These are phyloP conservation scores for Alectoris magna DNA, from an alignment of 2,797 vertebrate species.

Conservation along the genomic window DNA sequence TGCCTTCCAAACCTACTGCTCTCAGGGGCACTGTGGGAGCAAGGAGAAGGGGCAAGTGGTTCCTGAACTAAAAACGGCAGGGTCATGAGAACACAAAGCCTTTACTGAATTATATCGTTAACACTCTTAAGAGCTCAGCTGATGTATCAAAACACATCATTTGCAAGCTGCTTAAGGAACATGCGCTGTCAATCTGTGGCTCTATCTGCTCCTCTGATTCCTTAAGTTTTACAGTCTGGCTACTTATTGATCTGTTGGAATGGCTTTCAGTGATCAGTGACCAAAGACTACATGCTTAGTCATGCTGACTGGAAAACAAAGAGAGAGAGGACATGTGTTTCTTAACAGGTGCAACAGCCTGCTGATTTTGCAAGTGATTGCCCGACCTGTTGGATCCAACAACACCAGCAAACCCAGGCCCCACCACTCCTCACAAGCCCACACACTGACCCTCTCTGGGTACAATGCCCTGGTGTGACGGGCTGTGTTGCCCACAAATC, in stretches of 20 bases:
- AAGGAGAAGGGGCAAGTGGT: neutral
- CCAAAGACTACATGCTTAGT: neutral
- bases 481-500: neutral
- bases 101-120: neutral
- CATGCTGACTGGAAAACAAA: neutral
- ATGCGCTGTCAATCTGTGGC: accelerated
- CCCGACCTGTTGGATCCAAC: accelerated
- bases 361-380: neutral
- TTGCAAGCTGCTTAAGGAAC: neutral
- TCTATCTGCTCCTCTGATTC: neutral
- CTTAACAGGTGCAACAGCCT: neutral
- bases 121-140: accelerated
- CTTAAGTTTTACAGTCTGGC: neutral
- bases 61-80: neutral
- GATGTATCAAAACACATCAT: neutral
- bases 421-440: neutral
- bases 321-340: accelerated
- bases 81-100: neutral
- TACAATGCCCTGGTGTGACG: accelerated
- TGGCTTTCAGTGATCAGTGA: neutral
- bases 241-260: conserved; percentile 9
- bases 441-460: neutral
- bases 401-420: accelerated
- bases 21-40: neutral
- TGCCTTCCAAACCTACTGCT: neutral